phyloP scores from a whole-genome alignment of 2,888 invertebrate species.

The Clusia tigrina region DNA sequence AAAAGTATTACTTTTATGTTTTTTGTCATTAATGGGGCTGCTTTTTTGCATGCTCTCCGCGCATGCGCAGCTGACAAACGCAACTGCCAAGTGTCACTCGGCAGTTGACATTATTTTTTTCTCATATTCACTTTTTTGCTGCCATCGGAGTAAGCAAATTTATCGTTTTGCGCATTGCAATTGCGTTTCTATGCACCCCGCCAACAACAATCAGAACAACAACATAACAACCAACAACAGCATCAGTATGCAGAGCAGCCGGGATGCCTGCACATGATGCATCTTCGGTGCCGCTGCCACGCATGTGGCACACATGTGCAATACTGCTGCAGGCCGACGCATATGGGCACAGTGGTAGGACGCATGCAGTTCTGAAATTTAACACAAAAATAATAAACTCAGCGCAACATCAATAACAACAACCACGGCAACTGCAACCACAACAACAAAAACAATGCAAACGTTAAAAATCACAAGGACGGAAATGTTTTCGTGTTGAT shows the following conservation, averaged over 20 bases:
- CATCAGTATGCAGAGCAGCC: constrained; percentile 33
- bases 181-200: no score
- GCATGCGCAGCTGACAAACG: neutral
- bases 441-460: neutral
- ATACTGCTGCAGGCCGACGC: constrained; percentile 12
- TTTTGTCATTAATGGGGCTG: no score
- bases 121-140: neutral
- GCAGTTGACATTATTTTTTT: neutral
- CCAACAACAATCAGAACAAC: no score
- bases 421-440: neutral
- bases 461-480: neutral
- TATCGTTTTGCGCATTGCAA: no score
- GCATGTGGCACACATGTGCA: constrained; percentile 55
- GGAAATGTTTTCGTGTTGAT: neutral
- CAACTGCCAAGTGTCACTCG: neutral
- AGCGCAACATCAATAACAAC: neutral
- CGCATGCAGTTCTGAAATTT: no score
- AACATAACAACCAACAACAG: neutral
- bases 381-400: no score
- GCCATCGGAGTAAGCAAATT: neutral
- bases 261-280: neutral
- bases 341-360: constrained; percentile 9
- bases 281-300: constrained; percentile 33
- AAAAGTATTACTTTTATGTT: no score
- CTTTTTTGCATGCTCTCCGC: no score